Conservation (phyloP, 1,140 invertebrate species). For the Diachasmimorpha longicaudata region DNA sequence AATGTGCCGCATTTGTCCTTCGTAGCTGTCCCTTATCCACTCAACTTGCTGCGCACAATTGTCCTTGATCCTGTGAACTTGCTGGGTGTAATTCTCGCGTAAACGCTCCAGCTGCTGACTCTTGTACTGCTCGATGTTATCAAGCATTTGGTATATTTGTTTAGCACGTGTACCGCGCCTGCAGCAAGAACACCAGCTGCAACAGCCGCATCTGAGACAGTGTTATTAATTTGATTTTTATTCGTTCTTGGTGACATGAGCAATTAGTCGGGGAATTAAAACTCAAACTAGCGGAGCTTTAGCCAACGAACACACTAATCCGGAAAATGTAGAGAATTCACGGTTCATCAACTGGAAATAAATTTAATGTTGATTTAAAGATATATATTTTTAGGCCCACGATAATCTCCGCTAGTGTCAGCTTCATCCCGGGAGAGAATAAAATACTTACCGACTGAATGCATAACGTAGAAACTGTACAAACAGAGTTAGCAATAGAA, state of each 20-base stretch:
- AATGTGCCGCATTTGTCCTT: slow-evolving; percentile 84
- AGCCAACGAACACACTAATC: no score
- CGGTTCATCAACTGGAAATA: no score
- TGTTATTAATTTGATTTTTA: not conserved
- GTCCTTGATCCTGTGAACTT: slow-evolving; percentile 88
- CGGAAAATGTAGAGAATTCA: no score
- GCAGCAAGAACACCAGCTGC: slow-evolving; percentile 72
- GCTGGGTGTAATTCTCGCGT: slow-evolving; percentile 89
- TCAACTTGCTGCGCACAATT: slow-evolving; percentile 93
- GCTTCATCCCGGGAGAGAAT: not conserved
- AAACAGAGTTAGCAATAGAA: slow-evolving; percentile 79
- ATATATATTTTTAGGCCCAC: no score
- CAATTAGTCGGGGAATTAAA: no score
- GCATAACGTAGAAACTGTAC: slow-evolving; percentile 77
- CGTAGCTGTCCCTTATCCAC: slow-evolving; percentile 90
- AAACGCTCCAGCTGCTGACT: slow-evolving; percentile 85
- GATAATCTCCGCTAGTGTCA: no score
- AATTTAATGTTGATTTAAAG: no score
- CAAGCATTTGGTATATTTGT: slow-evolving; percentile 85
- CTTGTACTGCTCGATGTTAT: slow-evolving; percentile 90
- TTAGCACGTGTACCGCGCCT: slow-evolving; percentile 71
- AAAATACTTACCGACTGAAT: slow-evolving; percentile 70
- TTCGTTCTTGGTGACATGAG: no score
- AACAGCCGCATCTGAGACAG: slow-evolving; percentile 65
- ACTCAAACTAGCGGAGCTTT: no score